phyloP scores from a whole-genome alignment of 2,113 vertebrate species.

The Hystrix brachyura region DNA sequence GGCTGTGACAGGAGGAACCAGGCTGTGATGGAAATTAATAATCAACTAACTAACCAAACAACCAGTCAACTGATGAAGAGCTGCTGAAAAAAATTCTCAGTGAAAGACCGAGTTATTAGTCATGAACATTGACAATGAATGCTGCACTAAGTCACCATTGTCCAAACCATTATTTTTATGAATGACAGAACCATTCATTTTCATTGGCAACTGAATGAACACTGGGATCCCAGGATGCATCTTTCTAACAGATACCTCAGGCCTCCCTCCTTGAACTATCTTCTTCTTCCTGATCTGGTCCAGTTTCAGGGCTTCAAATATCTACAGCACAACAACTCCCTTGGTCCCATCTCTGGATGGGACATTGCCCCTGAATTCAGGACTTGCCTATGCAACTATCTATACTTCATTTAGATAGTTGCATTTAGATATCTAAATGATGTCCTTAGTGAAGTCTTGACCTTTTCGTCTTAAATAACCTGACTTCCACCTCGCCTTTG shows the following conservation, averaged over 20 bases:
- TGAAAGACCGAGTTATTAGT: neutral
- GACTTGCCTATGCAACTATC: neutral
- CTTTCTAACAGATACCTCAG: neutral
- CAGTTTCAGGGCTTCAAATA: too few relatives aligned
- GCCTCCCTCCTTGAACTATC: neutral
- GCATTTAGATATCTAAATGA: neutral
- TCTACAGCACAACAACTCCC: neutral
- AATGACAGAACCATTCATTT: neutral
- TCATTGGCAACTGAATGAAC: neutral
- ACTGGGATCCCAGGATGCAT: too few relatives aligned
- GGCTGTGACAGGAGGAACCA: neutral
- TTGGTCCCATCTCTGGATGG: neutral
- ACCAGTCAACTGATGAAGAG: neutral
- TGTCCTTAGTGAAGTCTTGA: neutral
- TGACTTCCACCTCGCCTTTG: fast-evolving
- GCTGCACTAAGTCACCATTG: neutral
- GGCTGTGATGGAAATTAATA: too few relatives aligned
- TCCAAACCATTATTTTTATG: neutral
- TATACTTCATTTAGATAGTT: neutral
- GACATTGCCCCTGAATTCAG: neutral
- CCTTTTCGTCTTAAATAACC: neutral
- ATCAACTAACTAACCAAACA: neutral
- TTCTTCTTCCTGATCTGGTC: neutral
- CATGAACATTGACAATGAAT: neutral
- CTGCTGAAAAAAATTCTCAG: neutral